Base-by-base conservation (phyloP, 2,888 invertebrate genomes). In the Tetropium fuscum region DNA sequence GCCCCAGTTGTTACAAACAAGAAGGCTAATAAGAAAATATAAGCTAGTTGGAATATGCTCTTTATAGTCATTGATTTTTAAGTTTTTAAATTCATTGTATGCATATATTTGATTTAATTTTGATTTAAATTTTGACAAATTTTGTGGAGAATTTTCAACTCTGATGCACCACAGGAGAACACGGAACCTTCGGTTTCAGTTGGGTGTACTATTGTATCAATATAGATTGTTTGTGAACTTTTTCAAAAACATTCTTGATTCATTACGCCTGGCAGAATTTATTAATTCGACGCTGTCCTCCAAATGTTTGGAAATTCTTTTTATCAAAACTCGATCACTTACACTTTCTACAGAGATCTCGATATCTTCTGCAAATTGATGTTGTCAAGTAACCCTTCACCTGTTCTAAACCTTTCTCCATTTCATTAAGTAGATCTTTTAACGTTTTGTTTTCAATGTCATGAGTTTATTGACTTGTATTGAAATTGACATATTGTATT, bases 381-480 rank as follows among this genome's bases (percentile, higher is more conserved):
- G 49, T 41, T 49, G 43, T 56, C 13, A 32, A 56, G 49, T 41
- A 56, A 13, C 49, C 48, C 34, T 56, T 56, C 49, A 11, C 49
- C 20, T 56, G 32, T 40, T 56, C 19, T 16, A 56, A 49, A 40
- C 40, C 56, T 32, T 30, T 13, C 43, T 49, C 36, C 49, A 56
- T 41, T 56, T 56, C 56, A 49, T 19, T 56, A 41, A 56, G 41
- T 56, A 56, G 49, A 13, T 49, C 41, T 56, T 49, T 32, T 27
- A 56, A 30, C 7, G 47, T 18, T 40, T 48, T 48, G 27, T 56
- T 56, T 47, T 48, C 40, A 3, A 15, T 11, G 25, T 48, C n/a
- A n/a, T n/a, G n/a, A n/a, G n/a, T n/a, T n/a, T n/a, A n/a, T 30
- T 30, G 30, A n/a, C 10, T 30, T 7, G 30, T 30, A 30, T n/a